These are phyloP conservation scores for Heliocidaris erythrogramma DNA, from an alignment of 35 echinoderm and acorn worm species.

Conservation along the genomic window DNA sequence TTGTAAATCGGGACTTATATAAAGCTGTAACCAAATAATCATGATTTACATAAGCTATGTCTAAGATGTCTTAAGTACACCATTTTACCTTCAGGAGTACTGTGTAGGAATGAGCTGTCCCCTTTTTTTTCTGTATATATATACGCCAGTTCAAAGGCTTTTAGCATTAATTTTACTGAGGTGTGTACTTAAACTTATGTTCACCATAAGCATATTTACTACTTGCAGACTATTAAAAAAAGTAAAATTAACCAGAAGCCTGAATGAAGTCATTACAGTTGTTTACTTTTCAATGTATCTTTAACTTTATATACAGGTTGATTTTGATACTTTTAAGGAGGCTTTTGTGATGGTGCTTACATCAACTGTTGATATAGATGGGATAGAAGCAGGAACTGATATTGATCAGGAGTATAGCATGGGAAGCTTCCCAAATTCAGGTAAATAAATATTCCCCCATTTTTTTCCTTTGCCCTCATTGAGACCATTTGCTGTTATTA, in stretches of 20 bases:
- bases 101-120: too few species aligned
- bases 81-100: too few species aligned
- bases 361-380: conserved; percentile 73
- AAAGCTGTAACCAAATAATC: too few species aligned
- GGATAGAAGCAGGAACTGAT: conserved; percentile 62
- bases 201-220: too few species aligned
- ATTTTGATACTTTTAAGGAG: conserved; percentile 99
- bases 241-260: neutral
- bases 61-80: too few species aligned
- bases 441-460: conserved; percentile 35
- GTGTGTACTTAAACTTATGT: too few species aligned
- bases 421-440: conserved; percentile 62
- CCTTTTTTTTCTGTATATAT: too few species aligned
- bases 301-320: conserved; percentile 57
- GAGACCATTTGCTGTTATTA: neutral
- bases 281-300: neutral
- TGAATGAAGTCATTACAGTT: neutral
- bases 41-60: too few species aligned
- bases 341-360: conserved; percentile 91
- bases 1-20: too few species aligned
- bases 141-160: too few species aligned
- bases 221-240: neutral
- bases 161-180: too few species aligned
- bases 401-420: conserved; percentile 67
- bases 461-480: neutral